Evolutionary conservation across 1,140 invertebrate species (phyloP), one percentile per base, ranked within the genome.

Genomic region (Rhynchophorus ferrugineus): DNA sequence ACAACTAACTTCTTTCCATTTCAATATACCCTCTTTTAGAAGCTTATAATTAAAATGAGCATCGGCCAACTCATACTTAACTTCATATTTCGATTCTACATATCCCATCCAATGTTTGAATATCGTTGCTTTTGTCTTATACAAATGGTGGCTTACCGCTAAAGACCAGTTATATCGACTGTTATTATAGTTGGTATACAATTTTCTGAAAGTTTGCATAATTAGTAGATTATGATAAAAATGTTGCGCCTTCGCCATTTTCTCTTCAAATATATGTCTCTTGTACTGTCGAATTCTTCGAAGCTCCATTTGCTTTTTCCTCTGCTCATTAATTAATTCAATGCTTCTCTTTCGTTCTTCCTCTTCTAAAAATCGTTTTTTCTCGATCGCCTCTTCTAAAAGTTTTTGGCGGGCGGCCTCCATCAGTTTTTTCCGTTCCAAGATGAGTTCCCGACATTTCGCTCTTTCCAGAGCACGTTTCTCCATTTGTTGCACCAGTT

Each of bases 401-500:
- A 77, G 57, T 46, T 72, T 71, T 48, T 80, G 72, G 7, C 74
- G 71, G 47, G 79, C 75, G 49, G 80, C 75, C 56, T 82, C 80
- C 20, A 79, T 74, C 51, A 79, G 72, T 17, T 69, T 67, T 38
- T 80, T 71, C 21, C 78, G 67, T 65, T 81, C 78, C 42, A 74
- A 66, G 21, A 80, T 80, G 47, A 81, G 71, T 41, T 79, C 74
- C 53, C 80, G 73, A 55, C 76, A 77, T 59, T 79, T 71, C 59
- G 76, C 75, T 6, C 81, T 66, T 59, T 81, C 75, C 17, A 76
- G 62, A 3, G 80, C 80, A 54, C 78, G 70, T 43, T 78, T 71
- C 57, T 83, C 78, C 78, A 82, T 79, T 67, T 78, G 71, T 71
- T 78, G 75, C 41, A 82, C 57, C 54, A 81, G 76, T 53, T 80